phyloP scores from a whole-genome alignment of 2,113 vertebrate species.

The Pan troglodytes region NHGRI_mPanTro3-v2.1_pri NC_072409.2:61233501-61234000 shows the following conservation, averaged over 20 bases:
- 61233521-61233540: neutral
- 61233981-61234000: neutral
- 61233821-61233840: neutral
- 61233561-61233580: neutral
- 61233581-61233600: slow-evolving; percentile 22
- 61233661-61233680: neutral
- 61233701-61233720: neutral
- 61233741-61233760: neutral
- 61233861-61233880: neutral
- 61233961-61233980: neutral
- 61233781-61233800: neutral
- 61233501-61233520: neutral
- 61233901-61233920: neutral
- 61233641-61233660: neutral
- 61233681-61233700: neutral
- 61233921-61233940: neutral
- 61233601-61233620: neutral
- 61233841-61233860: neutral
- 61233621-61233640: neutral
- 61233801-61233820: neutral
- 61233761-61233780: neutral
- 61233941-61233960: neutral
- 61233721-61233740: slow-evolving; percentile 16
- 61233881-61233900: neutral
- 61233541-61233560: neutral